Conservation (phyloP, 2,113 vertebrate species). For the Zosterops borbonicus region DNA sequence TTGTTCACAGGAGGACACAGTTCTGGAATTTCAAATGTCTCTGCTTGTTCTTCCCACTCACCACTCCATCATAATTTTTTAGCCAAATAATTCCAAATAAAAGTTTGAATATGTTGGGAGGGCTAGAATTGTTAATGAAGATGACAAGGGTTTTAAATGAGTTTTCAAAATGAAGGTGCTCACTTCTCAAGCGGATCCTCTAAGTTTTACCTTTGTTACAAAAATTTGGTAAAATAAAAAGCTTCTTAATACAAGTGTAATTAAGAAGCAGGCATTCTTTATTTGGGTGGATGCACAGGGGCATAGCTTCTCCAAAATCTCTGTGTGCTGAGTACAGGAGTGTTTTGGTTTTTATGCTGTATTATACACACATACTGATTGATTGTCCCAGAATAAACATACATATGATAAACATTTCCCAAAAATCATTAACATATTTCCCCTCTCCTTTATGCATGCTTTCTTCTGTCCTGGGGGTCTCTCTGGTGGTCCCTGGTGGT, state of each 20-base stretch:
- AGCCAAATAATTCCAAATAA: neutral
- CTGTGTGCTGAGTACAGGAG: neutral
- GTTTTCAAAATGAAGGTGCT: neutral
- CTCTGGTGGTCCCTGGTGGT: neutral
- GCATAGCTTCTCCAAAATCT: neutral
- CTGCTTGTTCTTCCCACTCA: neutral
- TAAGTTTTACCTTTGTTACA: neutral
- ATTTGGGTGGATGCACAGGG: neutral
- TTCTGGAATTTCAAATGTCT: neutral
- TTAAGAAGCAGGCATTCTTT: neutral
- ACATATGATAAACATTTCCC: neutral
- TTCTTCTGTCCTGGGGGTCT: neutral
- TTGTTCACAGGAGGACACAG: neutral
- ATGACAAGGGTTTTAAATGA: neutral
- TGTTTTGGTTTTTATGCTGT: neutral
- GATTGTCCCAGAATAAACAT: neutral
- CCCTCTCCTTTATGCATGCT: rapidly evolving
- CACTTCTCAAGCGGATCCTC: neutral
- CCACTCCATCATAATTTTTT: neutral
- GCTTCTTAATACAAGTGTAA: neutral
- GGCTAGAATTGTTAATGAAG: neutral
- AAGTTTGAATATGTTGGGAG: neutral
- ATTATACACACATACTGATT: neutral
- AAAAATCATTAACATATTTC: neutral
- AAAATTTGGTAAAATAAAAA: neutral